These are phyloP conservation scores for Alosa alosa DNA, from an alignment of 2,113 vertebrate genomes.

Conservation along the genomic window DNA sequence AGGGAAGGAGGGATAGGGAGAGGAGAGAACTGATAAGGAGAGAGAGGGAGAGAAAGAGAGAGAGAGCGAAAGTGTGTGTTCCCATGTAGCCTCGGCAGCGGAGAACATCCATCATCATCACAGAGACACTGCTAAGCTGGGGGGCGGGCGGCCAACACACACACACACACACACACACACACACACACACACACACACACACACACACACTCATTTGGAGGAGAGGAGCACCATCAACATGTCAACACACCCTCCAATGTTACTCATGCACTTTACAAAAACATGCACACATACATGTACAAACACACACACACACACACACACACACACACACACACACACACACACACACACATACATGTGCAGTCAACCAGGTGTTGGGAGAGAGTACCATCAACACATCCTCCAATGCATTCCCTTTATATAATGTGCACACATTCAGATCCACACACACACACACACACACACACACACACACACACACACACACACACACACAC, in stretches of 20 bases:
- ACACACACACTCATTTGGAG: too few relatives aligned
- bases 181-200: conserved; percentile 14
- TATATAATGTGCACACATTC: background rate
- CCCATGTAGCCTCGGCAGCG: conserved; percentile 29
- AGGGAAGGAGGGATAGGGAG: background rate
- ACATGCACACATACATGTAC: background rate
- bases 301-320: background rate
- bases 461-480: too few relatives aligned
- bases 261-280: background rate
- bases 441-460: background rate
- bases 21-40: background rate
- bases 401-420: too few relatives aligned
- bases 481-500: background rate
- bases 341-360: background rate
- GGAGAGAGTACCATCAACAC: too few relatives aligned
- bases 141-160: conserved; percentile 40
- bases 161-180: background rate
- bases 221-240: too few relatives aligned
- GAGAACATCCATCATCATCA: conserved; percentile 72
- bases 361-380: background rate
- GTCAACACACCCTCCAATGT: too few relatives aligned
- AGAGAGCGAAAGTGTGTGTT: background rate
- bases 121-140: conserved; percentile 60
- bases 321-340: background rate
- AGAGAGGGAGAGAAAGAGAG: background rate